Evolutionary conservation across 2,113 vertebrate genomes (phyloP), one percentile per base, ranked within the genome.

Genomic region (Polypterus senegalus): DNA sequence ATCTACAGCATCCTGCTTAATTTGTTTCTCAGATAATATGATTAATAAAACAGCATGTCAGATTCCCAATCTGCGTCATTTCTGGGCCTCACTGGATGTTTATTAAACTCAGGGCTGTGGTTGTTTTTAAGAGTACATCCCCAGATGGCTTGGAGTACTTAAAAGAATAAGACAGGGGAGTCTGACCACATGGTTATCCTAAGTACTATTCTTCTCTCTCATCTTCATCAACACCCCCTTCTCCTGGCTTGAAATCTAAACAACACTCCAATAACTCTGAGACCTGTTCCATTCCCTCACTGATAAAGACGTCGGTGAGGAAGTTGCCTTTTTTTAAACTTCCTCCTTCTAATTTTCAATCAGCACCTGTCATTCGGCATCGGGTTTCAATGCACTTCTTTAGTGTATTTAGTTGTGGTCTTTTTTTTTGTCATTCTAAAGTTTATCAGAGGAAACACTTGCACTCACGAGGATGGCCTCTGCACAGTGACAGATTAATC

Each of bases 401-500:
- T 73, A 46, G 46, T 72, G 27, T 27, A 27, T 68, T 68, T 48
- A 64, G 67, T 71, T 65, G 27, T 62, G 47, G 72, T 71, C 74
- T 63, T 70, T 75, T 71, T 27, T 75, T 74, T 77, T 83, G 75
- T 81, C 79, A 81, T 80, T 74, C 78, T 76, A 78, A 82, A 81
- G 86, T 93, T 98, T 98, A 98, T 98, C 96, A 90, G 85, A 96
- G 94, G 96, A 98, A 97, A 97, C 96, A 97, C 89, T 92, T 79
- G 88, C 80, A 70, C 81, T 91, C 86, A 77, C 80, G 73, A 92
- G 88, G 93, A 97, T 93, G 92, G 92, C 88, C 90, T 93, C 89
- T 83, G 77, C 81, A 83, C 89, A 73, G 82, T 83, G 89, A 94
- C 89, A 93, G 91, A 97, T 98, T 97, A 97, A 93, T 92, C 89